Base-by-base conservation (phyloP, 2,888 invertebrate genomes). In the Pheosia gnoma region DNA sequence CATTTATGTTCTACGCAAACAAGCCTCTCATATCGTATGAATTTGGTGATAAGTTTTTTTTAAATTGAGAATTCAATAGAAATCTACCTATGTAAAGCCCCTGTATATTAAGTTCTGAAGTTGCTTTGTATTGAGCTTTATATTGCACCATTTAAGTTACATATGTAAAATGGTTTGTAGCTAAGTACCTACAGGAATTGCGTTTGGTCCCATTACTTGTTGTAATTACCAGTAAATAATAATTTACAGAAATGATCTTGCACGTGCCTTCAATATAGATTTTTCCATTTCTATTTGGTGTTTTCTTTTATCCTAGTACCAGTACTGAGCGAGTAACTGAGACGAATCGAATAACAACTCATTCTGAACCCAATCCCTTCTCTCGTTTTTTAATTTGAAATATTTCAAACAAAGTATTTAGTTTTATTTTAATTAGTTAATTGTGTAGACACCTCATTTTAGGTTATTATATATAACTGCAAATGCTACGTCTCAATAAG, bases 261-360 rank as follows among this genome's bases (percentile, higher is more conserved):
- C 47, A 47, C 47, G 47, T 47, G 47, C 47, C 47, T 47, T 47
- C 47, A 4, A 47, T 47, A 47, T n/a, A 47, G 47, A 47, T 47
- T 54, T 38, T 36, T 37, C 54, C 6, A 25, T 43, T 43, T 56
- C 7, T 51, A 53, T 53, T 52, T 5, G 8, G 10, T 49, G 25
- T 25, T 37, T 36, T 36, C 9, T 37, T 47, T 8, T 57, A 41
- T 52, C 56, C 45, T 37, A 7, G 25, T 8, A n/a, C 2, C 25
- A 25, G 25, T 25, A 25, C 25, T 25, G 25, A 25, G 25, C 25
- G 10, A n/a, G 62, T 58, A 69, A 69, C 60, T 53, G 72, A 70
- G 58, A 56, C 39, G 47, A 65, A 58, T 70, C 70, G 54, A 57
- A 43, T 72, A 58, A 38, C 70, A 9, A 8, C 47, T 47, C n/a